Evolutionary conservation across 2,888 invertebrate species (phyloP).

Genomic region (Ornithoptera alexandrae): DNA sequence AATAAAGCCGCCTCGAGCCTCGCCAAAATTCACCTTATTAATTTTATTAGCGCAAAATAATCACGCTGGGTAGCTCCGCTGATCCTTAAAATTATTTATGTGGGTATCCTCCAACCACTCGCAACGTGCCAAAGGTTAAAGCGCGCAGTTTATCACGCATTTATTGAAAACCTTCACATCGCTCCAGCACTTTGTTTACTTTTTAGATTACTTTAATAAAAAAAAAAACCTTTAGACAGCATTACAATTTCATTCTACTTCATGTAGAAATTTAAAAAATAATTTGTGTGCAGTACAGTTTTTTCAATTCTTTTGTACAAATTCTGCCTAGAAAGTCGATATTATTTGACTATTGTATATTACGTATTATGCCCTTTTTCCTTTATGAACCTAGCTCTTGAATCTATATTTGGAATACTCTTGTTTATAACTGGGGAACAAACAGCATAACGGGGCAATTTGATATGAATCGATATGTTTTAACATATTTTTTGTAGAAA

Average conservation of each 20-base stretch:
- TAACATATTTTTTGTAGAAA: no score
- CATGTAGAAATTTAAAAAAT: background rate
- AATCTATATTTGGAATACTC: no score
- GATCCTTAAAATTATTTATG: conserved; percentile 68
- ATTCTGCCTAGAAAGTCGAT: no score
- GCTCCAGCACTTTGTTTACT: background rate
- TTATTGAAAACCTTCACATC: conserved; percentile 12
- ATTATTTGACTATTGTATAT: no score
- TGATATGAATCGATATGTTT: background rate
- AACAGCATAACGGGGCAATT: background rate
- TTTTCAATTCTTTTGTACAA: no score
- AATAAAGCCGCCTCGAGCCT: conserved; percentile 46
- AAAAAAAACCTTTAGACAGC: background rate
- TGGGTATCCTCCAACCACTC: conserved; percentile 37
- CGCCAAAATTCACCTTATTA: conserved; percentile 57
- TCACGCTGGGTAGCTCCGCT: conserved; percentile 58
- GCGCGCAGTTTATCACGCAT: conserved; percentile 11
- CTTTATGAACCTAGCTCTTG: no score
- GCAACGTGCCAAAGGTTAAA: conserved; percentile 42
- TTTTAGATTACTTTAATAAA: background rate
- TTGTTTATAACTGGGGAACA: background rate
- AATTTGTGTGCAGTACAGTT: no score
- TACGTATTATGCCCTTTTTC: no score
- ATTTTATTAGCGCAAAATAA: conserved; percentile 69
- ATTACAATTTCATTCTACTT: background rate